phyloP scores from a whole-genome alignment of 2,113 vertebrate genomes.

The Amazona vittata region DNA sequence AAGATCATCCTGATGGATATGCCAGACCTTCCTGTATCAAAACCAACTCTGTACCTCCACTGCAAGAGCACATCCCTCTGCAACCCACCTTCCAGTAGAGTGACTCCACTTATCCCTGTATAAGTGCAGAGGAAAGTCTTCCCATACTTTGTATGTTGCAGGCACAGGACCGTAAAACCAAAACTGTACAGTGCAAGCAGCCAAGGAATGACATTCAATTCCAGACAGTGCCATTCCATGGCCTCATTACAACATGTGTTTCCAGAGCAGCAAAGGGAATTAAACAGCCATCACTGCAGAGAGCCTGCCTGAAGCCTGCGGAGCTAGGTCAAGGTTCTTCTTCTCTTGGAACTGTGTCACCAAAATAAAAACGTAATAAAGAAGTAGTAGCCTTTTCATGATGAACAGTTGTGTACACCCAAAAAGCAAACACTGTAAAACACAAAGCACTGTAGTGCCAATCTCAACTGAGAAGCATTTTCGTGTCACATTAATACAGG shows the following conservation, averaged over 20 bases:
- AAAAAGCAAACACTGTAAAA: not conserved
- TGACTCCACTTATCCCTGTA: not conserved
- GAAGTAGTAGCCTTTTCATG: not conserved
- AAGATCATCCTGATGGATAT: not conserved
- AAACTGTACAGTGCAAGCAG: not conserved
- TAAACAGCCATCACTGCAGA: not conserved
- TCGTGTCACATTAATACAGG: not conserved
- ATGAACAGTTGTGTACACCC: not conserved
- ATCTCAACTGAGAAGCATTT: not conserved
- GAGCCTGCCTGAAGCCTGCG: not conserved
- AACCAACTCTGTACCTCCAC: not conserved
- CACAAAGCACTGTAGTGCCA: not conserved
- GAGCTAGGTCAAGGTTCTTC: not conserved
- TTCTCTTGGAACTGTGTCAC: not conserved
- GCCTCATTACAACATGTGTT: not conserved
- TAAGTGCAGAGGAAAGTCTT: not conserved
- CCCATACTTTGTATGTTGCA: not conserved
- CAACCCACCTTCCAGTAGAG: not conserved
- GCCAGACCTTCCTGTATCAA: not conserved
- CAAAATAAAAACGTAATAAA: not conserved
- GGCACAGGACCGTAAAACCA: not conserved
- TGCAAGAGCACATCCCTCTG: not conserved
- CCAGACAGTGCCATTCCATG: not conserved
- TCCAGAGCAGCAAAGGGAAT: not conserved
- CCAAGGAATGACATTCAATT: not conserved